Evolutionary conservation across 2,113 vertebrate species (phyloP), one percentile per base, ranked within the genome.

Genomic region (Tylochromis polylepis): DNA sequence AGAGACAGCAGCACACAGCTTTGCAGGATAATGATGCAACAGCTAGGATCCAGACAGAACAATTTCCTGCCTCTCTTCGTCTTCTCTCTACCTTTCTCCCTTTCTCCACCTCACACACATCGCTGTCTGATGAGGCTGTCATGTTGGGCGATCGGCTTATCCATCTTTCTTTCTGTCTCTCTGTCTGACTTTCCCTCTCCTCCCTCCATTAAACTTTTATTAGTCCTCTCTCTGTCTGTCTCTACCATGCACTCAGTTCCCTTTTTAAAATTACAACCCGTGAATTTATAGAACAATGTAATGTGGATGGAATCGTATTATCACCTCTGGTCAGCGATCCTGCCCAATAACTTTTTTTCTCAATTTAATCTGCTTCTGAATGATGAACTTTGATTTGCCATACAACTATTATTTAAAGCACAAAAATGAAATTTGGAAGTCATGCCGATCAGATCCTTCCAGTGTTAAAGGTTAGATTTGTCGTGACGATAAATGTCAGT

Each of bases 61-160:
- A 81, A 92, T 93, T 87, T 88, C 85, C 87, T 91, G 81, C 38
- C 79, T 53, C 57, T 55, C 79, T 87, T 8, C 62, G 24, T 85
- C 36, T 49, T 20, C 6, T 8, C 7, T 41, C 34, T 55, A 2
- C 58, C 34, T 60, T 46, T 36, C 83, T 72, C 82, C 43, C 24
- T 55, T 34, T 31, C 80, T 79, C 83, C n/a, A 82, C 12, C 56
- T 31, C 83, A 22, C 81, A 65, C 67, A 85, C 87, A 31, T 29
- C 3, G 27, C 16, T 70, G 82, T 87, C 85, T 92, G 88, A 93
- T 90, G 84, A 91, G 85, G 79, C 87, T 92, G 91, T 94, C 91
- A 88, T 86, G 41, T 60, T 16, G 29, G 82, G 59, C 20, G 55
- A 86, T 85, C 67, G 18, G 24, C 86, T 85, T 83, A 91, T 93